phyloP scores from a whole-genome alignment of 2,113 vertebrate species.

The Reinhardtius hippoglossoides region DNA sequence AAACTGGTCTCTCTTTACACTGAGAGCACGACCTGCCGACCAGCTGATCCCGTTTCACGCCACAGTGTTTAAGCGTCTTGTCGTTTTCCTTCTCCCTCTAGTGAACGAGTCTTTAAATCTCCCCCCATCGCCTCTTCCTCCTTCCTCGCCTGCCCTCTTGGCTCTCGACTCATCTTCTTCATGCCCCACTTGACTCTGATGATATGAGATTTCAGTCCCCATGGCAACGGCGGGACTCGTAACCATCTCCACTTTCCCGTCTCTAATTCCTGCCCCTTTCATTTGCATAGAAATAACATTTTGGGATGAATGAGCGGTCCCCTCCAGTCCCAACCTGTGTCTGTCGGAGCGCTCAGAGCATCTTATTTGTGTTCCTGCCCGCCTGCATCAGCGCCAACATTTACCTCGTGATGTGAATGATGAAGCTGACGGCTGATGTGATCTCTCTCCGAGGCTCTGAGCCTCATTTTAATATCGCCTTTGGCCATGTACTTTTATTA shows the following conservation, averaged over 20 bases:
- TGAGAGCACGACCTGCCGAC: too few species aligned
- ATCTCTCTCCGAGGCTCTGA: slow-evolving; percentile 50
- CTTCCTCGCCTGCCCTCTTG: slow-evolving; percentile 19
- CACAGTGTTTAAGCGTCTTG: too few species aligned
- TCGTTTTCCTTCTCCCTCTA: too few species aligned
- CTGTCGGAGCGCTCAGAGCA: slow-evolving; percentile 39
- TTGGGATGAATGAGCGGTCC: slow-evolving; percentile 66
- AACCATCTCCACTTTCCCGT: slow-evolving; percentile 62
- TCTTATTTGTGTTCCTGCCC: slow-evolving; percentile 61
- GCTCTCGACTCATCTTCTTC: slow-evolving; percentile 52
- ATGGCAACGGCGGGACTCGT: slow-evolving; percentile 81
- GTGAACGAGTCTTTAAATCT: slow-evolving; percentile 9
- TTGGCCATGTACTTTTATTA: slow-evolving; percentile 74
- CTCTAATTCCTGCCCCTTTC: slow-evolving; percentile 82
- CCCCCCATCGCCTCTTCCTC: not conserved
- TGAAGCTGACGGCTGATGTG: slow-evolving; percentile 42
- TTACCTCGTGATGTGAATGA: slow-evolving; percentile 67
- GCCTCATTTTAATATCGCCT: slow-evolving; percentile 72
- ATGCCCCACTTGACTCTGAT: slow-evolving; percentile 72
- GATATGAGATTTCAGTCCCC: slow-evolving; percentile 83
- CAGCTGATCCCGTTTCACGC: too few species aligned
- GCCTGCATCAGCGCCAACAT: slow-evolving; percentile 50
- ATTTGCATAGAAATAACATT: slow-evolving; percentile 88
- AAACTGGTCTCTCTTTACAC: too few species aligned
- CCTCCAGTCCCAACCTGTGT: slow-evolving; percentile 34